Percentiles rank a stretch among this genome's conserved stretches.
Evolutionary conservation across 2,888 invertebrate genomes (phyloP).

Genomic region (Halocaridina rubra): DNA sequence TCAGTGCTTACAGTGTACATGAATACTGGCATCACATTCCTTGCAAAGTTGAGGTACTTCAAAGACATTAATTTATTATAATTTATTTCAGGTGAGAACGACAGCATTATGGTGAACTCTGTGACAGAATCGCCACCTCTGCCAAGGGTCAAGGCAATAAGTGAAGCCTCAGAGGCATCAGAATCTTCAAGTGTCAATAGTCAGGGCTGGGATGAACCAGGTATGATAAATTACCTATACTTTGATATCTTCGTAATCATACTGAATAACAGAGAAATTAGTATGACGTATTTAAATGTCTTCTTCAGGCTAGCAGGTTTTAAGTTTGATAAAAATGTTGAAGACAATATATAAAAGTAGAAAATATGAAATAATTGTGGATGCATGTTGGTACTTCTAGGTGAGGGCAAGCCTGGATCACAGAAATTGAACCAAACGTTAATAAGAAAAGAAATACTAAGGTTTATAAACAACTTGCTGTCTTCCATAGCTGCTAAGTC

Average conservation of each 20-base stretch:
- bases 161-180: slow-evolving; percentile 31
- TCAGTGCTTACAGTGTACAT: too few relatives aligned
- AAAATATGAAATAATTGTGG: too few relatives aligned
- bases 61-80: background rate
- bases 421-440: slow-evolving; percentile 64
- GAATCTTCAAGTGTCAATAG: slow-evolving; percentile 41
- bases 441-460: slow-evolving; percentile 75
- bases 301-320: too few relatives aligned
- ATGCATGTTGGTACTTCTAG: background rate
- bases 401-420: slow-evolving; percentile 30
- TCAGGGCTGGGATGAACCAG: slow-evolving; percentile 52
- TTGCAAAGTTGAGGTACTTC: too few relatives aligned
- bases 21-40: too few relatives aligned
- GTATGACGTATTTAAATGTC: too few relatives aligned
- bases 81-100: slow-evolving; percentile 16
- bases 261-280: too few relatives aligned
- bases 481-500: slow-evolving; percentile 84
- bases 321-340: too few relatives aligned
- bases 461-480: slow-evolving; percentile 79
- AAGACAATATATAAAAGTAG: too few relatives aligned
- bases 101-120: background rate
- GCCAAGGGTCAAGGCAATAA: slow-evolving; percentile 33
- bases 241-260: too few relatives aligned
- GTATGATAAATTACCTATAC: background rate
- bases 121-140: slow-evolving; percentile 18